A percentile compares a stretch with the other conserved stretches of the same genome.
These are phyloP conservation scores for Smutsia temminckii DNA, from an alignment of 2,797 vertebrate species.

Conservation along the genomic window DNA sequence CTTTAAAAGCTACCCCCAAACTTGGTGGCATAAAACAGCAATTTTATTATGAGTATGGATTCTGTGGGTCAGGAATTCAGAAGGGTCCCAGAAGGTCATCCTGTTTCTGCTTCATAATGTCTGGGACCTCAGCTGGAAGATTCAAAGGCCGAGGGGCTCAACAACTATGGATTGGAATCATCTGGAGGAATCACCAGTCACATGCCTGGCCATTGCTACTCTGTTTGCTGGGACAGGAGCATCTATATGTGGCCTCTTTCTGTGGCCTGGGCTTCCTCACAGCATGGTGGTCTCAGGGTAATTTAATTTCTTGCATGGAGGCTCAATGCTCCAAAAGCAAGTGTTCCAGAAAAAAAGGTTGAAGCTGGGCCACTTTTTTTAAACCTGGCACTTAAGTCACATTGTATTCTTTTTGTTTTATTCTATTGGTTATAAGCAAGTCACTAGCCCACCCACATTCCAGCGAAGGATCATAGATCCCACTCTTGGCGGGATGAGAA, in stretches of 20 bases:
- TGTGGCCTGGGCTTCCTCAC: not conserved
- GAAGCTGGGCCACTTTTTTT: not conserved
- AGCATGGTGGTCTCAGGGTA: not conserved
- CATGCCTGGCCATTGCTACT: not conserved
- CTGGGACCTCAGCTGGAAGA: not conserved
- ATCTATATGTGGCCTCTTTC: not conserved
- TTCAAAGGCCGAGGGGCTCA: not conserved
- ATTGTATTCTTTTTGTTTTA: not conserved
- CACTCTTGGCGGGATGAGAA: not conserved
- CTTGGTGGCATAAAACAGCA: not conserved
- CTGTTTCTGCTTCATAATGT: not conserved
- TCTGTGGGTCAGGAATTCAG: not conserved
- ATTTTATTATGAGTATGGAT: not conserved
- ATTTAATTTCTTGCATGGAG: not conserved
- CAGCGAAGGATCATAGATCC: not conserved
- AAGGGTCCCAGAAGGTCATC: not conserved
- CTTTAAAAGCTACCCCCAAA: slow-evolving; percentile 35
- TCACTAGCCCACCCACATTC: not conserved
- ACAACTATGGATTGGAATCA: not conserved
- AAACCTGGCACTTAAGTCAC: not conserved
- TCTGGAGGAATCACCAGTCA: not conserved
- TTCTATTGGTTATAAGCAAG: not conserved
- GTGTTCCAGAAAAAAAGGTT: not conserved
- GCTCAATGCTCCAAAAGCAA: not conserved
- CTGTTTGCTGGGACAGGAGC: not conserved